Percentiles rank a stretch among this genome's conserved stretches.
These are phyloP conservation scores for Myotis davidii DNA, from an alignment of 2,113 vertebrate genomes.

Conservation along the genomic window DNA sequence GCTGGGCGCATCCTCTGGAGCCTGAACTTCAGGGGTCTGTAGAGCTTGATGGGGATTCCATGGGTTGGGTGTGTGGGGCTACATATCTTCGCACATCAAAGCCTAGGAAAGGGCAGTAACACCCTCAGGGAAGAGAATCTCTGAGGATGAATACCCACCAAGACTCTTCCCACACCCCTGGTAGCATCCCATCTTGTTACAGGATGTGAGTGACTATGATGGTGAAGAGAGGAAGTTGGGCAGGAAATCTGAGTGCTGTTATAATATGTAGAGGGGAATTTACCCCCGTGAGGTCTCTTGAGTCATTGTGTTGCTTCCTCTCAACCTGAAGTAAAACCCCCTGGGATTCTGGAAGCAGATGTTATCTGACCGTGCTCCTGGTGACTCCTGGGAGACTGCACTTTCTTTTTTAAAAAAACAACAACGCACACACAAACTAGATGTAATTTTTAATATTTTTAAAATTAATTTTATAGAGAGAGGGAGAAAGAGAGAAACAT, in stretches of 20 bases:
- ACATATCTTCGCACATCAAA: not conserved
- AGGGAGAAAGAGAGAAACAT: not conserved
- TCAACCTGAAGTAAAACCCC: not conserved
- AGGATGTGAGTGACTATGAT: not conserved
- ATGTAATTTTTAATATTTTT: not conserved
- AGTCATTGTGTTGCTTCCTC: not conserved
- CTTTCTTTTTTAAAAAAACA: not conserved
- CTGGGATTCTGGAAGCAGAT: not conserved
- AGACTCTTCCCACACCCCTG: not conserved
- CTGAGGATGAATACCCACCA: not conserved
- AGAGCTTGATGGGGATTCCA: not conserved
- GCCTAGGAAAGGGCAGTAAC: not conserved
- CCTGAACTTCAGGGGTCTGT: rapidly evolving
- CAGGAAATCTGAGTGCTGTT: not conserved
- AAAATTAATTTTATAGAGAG: not conserved
- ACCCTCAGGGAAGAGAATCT: not conserved
- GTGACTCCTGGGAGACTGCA: not conserved
- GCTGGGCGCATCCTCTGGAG: rapidly evolving
- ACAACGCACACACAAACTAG: not conserved
- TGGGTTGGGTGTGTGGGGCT: not conserved
- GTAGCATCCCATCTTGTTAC: not conserved
- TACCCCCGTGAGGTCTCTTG: not conserved
- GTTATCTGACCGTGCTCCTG: not conserved
- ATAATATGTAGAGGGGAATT: not conserved
- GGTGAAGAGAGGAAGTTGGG: not conserved